Conservation (phyloP, 2,797 vertebrate species). For the Hemibagrus guttatus region DNA sequence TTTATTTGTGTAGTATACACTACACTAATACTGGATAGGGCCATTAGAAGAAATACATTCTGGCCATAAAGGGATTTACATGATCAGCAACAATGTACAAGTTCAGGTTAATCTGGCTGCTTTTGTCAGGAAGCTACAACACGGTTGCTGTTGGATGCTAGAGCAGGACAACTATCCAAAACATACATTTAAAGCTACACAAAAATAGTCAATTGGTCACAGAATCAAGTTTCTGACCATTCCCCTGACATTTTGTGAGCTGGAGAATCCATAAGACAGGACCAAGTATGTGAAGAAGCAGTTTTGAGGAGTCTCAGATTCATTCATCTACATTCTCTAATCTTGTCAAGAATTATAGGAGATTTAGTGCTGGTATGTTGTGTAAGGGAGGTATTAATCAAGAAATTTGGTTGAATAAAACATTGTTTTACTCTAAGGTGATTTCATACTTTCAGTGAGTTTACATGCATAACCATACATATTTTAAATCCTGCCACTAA, state of each 20-base stretch:
- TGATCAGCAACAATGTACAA: no score
- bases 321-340: not conserved
- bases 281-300: not conserved
- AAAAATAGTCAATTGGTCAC: not conserved
- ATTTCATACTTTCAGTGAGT: not conserved
- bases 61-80: no score
- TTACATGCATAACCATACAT: not conserved
- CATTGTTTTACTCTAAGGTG: not conserved
- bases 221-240: not conserved
- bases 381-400: not conserved
- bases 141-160: not conserved
- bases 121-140: not conserved
- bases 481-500: not conserved
- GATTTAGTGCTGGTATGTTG: not conserved
- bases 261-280: not conserved
- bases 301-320: not conserved
- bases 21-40: not conserved
- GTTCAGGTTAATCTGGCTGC: not conserved
- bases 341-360: not conserved
- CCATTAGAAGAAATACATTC: no score
- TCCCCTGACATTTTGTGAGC: not conserved
- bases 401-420: not conserved
- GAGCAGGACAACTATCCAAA: not conserved
- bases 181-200: not conserved
- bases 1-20: not conserved